Conservation (phyloP, 2,797 vertebrate species). For the Muscicapa striata region DNA sequence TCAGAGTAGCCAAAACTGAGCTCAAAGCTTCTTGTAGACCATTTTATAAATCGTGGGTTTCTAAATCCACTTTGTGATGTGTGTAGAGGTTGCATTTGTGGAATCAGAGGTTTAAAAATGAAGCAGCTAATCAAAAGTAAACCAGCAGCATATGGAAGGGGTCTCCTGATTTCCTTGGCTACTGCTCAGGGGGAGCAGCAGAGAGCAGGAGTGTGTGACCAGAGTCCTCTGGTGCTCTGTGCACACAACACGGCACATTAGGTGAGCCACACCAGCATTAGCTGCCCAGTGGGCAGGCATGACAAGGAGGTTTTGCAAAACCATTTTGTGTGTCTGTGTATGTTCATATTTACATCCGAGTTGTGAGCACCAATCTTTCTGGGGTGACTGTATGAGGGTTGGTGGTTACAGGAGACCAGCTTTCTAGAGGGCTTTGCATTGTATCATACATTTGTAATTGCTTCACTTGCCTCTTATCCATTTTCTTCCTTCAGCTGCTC, state of each 20-base stretch:
- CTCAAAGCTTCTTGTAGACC: not conserved
- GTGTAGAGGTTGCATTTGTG: not conserved
- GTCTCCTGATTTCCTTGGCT: not conserved
- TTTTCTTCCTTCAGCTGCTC: not conserved
- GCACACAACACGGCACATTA: accelerated
- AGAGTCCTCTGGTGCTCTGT: accelerated
- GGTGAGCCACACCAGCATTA: not conserved
- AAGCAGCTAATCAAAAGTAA: not conserved
- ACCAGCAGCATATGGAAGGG: accelerated
- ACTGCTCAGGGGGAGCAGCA: not conserved
- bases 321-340: not conserved
- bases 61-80: not conserved
- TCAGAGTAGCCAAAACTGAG: not conserved
- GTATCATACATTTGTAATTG: not conserved
- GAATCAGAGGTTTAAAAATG: not conserved
- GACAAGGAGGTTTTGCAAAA: not conserved
- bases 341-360: accelerated
- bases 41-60: not conserved
- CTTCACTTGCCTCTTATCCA: not conserved
- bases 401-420: not conserved
- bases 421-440: not conserved
- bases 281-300: not conserved
- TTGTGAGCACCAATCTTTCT: not conserved
- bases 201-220: accelerated
- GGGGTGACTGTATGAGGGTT: not conserved